A percentile compares a stretch with the other conserved stretches of the same genome.
Evolutionary conservation across 2,797 vertebrate species (phyloP).

Genomic region (Poeciliopsis infans): DNA sequence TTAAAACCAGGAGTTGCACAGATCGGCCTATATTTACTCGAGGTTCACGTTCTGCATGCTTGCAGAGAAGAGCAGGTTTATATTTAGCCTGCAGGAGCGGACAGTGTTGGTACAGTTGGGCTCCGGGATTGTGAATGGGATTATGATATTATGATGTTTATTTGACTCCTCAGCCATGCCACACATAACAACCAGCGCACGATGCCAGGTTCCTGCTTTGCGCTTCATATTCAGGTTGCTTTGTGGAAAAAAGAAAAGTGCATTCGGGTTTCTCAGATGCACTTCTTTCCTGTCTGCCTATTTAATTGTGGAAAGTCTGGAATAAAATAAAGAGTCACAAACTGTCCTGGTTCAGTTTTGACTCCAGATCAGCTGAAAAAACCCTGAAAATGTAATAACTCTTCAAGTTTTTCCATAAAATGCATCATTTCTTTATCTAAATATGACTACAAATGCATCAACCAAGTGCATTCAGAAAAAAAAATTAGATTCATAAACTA

Average conservation of each 20-base stretch:
- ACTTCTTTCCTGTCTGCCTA: constrained; percentile 10
- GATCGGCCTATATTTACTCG: constrained; percentile 51
- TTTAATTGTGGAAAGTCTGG: not conserved
- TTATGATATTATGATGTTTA: constrained; percentile 82
- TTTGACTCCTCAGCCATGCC: constrained; percentile 68
- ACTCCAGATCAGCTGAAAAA: not conserved
- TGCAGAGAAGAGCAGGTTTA: constrained; percentile 63
- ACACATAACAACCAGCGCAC: constrained; percentile 57
- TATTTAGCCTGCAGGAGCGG: constrained; percentile 75
- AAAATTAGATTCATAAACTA: not conserved
- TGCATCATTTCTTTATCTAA: not conserved
- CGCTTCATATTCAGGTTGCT: constrained; percentile 16
- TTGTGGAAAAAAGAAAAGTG: constrained; percentile 15
- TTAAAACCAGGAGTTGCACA: constrained; percentile 56
- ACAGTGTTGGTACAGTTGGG: constrained; percentile 84
- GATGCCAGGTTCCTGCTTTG: constrained; percentile 49
- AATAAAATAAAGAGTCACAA: not conserved
- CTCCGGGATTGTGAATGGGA: constrained; percentile 80
- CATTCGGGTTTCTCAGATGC: constrained; percentile 24
- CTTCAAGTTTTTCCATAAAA: not conserved
- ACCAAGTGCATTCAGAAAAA: not conserved
- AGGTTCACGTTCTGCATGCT: constrained; percentile 56
- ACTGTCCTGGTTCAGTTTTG: not conserved
- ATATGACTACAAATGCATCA: not conserved
- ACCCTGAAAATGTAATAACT: not conserved